Percentiles rank a stretch among this genome's conserved stretches.
Conservation (phyloP, 2,113 vertebrate species). For the Colinus virginianus region DNA sequence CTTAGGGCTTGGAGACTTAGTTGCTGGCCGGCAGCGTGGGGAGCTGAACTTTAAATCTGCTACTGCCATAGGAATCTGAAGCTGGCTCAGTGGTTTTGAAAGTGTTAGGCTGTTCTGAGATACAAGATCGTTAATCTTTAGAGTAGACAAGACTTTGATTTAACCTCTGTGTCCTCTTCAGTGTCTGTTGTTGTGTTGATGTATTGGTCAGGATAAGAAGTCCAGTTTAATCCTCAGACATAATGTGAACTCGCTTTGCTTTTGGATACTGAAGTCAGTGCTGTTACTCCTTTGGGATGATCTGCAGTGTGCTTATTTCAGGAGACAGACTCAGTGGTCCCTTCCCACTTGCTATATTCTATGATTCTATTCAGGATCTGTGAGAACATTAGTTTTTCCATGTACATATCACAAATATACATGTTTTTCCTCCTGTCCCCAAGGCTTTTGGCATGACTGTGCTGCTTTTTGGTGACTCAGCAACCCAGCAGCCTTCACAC, state of each 20-base stretch:
- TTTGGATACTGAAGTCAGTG: background rate
- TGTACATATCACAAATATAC: background rate
- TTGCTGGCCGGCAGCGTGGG: background rate
- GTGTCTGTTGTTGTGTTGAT: background rate
- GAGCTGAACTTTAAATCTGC: background rate
- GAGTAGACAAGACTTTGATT: background rate
- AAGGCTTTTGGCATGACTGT: background rate
- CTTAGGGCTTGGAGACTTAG: background rate
- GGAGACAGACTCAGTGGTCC: too few species aligned
- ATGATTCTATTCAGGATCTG: background rate
- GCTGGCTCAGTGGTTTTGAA: background rate
- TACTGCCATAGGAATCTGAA: background rate
- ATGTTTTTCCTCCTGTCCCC: background rate
- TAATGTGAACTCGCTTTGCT: background rate
- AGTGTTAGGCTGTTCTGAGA: background rate
- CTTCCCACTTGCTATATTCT: too few species aligned
- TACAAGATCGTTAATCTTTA: background rate
- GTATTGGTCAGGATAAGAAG: background rate
- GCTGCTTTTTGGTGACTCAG: background rate
- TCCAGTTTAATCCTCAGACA: conserved; percentile 11
- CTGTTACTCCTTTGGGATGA: background rate
- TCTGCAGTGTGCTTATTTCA: background rate
- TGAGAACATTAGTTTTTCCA: background rate
- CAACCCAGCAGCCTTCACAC: background rate
- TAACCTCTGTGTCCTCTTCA: background rate